These are phyloP conservation scores for sheep (Ovis aries) DNA, from an alignment of 2,113 vertebrate genomes.

Conservation along the genomic window DNA sequence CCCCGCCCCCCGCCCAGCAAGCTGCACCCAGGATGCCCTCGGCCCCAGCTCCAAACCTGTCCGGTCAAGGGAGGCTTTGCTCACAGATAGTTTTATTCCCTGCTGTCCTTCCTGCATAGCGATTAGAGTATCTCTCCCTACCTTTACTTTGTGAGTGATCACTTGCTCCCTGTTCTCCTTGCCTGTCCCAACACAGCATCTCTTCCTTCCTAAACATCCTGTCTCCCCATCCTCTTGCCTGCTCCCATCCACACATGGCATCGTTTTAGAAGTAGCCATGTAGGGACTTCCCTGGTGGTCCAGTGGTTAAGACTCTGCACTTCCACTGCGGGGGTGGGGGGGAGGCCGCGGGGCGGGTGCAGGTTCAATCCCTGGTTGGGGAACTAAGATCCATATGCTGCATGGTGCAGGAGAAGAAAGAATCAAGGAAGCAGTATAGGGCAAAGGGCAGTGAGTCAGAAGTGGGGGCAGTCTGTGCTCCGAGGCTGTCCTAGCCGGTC, in stretches of 20 bases:
- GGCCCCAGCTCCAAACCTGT: background rate
- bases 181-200: background rate
- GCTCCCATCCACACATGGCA: background rate
- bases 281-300: background rate
- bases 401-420: background rate
- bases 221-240: background rate
- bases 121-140: background rate
- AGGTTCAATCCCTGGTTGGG: no score
- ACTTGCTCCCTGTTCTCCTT: background rate
- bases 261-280: background rate
- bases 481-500: background rate
- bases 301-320: background rate
- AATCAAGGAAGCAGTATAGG: background rate
- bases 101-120: background rate
- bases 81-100: background rate
- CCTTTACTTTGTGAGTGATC: background rate
- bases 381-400: background rate
- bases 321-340: background rate
- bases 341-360: accelerated
- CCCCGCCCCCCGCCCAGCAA: background rate
- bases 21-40: background rate
- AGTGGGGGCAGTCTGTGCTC: background rate
- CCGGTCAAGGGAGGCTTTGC: background rate
- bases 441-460: background rate
- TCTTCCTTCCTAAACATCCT: background rate